Evolutionary conservation across 1,140 invertebrate genomes (phyloP).

Genomic region (Pentalonia nigronervosa): DNA sequence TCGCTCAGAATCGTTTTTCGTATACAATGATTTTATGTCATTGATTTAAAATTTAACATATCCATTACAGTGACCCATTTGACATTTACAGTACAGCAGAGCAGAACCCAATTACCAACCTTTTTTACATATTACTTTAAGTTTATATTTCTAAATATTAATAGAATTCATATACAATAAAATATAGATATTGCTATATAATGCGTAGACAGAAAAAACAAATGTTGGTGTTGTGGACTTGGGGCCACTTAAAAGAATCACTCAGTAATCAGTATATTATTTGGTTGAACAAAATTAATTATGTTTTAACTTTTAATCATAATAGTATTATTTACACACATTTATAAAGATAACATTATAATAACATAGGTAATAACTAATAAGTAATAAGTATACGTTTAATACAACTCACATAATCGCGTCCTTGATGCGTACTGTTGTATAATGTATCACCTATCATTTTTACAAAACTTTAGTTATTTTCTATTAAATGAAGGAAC

Average conservation of each 20-base stretch:
- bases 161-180: not conserved
- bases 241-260: not conserved
- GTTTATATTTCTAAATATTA: not conserved
- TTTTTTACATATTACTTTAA: not conserved
- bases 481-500: not conserved
- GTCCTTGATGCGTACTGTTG: slow-evolving; percentile 19
- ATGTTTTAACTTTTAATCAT: not conserved
- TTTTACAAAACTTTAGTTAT: not conserved
- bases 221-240: not conserved
- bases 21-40: too few relatives aligned
- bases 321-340: slow-evolving; percentile 7
- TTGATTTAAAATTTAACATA: too few relatives aligned
- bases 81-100: too few relatives aligned
- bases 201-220: not conserved
- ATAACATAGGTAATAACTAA: not conserved
- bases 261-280: not conserved
- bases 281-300: not conserved
- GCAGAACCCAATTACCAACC: not conserved
- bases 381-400: not conserved
- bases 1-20: too few relatives aligned
- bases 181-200: not conserved
- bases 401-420: slow-evolving; percentile 42
- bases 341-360: not conserved
- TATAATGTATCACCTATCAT: slow-evolving; percentile 33
- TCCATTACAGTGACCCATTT: too few relatives aligned